Evolutionary conservation across 37 sponge, comb jelly and placozoan genomes (phyloP).

Genomic region (Aplysina aerophoba): DNA sequence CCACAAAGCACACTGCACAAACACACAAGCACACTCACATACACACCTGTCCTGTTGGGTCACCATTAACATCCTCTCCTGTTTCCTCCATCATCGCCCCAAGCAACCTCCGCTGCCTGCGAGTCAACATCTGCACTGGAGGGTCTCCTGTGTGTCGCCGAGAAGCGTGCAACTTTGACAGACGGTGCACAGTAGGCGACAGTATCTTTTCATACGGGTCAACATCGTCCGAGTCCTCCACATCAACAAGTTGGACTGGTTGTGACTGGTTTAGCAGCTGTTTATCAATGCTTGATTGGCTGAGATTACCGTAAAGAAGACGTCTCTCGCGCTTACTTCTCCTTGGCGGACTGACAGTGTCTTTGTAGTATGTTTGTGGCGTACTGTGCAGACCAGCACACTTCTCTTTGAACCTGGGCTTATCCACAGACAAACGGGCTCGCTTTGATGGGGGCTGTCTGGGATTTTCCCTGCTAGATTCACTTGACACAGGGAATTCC

Average conservation of each 20-base stretch:
- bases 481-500: constrained; percentile 16
- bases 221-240: constrained; percentile 65
- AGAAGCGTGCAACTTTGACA: not conserved
- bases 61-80: not conserved
- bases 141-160: not conserved
- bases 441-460: not conserved
- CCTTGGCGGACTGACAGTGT: not conserved
- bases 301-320: constrained; percentile 70
- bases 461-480: not conserved
- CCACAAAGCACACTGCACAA: no score
- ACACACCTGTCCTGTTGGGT: constrained; percentile 13
- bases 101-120: constrained; percentile 18
- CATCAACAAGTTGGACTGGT: not conserved
- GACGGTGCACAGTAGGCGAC: constrained; percentile 37
- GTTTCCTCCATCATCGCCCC: not conserved
- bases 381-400: not conserved
- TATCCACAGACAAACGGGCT: not conserved
- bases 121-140: not conserved
- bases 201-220: constrained; percentile 84
- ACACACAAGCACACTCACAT: not conserved
- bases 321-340: constrained; percentile 75
- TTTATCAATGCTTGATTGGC: constrained; percentile 52
- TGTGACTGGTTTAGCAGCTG: constrained; percentile 41
- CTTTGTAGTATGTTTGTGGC: not conserved
- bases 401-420: not conserved